Percentiles rank a stretch among this genome's conserved stretches.
Conservation (phyloP, 2,113 vertebrate species). For the Eudyptes chrysolophus region DNA sequence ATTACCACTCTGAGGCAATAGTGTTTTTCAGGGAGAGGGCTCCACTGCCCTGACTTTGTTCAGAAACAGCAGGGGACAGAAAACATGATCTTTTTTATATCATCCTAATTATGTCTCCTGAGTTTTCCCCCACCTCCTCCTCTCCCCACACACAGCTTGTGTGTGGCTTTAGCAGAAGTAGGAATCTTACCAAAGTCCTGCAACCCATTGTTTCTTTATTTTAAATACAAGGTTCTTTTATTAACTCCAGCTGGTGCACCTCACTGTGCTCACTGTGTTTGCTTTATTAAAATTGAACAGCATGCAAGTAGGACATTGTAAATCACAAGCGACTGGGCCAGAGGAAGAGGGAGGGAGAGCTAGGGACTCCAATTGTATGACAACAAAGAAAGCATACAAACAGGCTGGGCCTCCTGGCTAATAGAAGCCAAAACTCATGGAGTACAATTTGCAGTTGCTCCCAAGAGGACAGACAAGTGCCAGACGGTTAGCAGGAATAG, state of each 20-base stretch:
- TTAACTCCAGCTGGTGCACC: constrained; percentile 53
- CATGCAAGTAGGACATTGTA: constrained; percentile 40
- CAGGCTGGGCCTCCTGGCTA: background rate
- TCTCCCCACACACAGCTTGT: background rate
- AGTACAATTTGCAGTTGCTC: background rate
- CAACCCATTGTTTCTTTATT: constrained; percentile 42
- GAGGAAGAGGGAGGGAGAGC: constrained; percentile 34
- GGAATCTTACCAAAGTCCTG: constrained; percentile 29
- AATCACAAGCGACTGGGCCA: constrained; percentile 37
- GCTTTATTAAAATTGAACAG: constrained; percentile 54
- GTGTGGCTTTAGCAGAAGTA: background rate
- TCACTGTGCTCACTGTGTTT: constrained; percentile 1
- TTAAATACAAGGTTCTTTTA: constrained; percentile 15
- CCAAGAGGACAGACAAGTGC: background rate
- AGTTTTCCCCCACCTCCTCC: background rate
- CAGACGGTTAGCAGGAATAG: background rate
- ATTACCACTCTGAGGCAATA: background rate
- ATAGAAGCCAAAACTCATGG: background rate
- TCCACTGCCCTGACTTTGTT: background rate
- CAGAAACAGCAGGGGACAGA: background rate
- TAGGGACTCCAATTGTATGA: background rate
- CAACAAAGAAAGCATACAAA: background rate
- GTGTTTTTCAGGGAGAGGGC: background rate
- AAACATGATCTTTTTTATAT: background rate
- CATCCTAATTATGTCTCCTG: background rate